Evolutionary conservation across 2,888 invertebrate genomes (phyloP), one percentile per base, ranked within the genome.

Genomic region (Caenorhabditis sp.): DNA sequence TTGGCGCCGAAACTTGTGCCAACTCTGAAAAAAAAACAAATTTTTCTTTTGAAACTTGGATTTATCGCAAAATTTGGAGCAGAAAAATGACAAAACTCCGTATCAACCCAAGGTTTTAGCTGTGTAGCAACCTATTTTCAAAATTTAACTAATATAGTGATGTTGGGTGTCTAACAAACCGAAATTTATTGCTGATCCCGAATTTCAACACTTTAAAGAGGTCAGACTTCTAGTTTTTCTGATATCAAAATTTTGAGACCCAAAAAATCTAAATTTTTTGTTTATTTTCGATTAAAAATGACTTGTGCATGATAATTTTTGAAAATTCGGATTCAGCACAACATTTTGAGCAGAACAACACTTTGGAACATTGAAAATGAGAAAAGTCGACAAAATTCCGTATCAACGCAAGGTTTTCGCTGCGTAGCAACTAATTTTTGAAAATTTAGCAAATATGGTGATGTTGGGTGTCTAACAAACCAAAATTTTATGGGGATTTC

Each of bases 1-100:
- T 54, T 49, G 0, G 65, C 58, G 10, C 73, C 72, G 8, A 68
- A 24, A 31, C 68, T 68, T 50, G 23, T 50, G 12, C 62, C 65
- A 23, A 68, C 8, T 60, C 73, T 73, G 59, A 31, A 55, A 55
- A 55, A 8, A 14, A 55, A 14, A 14, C 17, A 6, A 10, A 31
- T 31, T 31, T 31, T 31, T 31, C 31, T 55, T 24, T 10, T 43
- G 43, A 43, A 43, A 43, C 14, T 43, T 43, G 43, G 43, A 17
- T 43, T 43, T 17, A 43, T 6, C 43, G 43, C 14, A 10, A 43
- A 43, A 43, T 17, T 17, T 43, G 3, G 17, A 10, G 10, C 43
- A 17, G 43, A 14, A 43, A 43, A 43, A 12, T 43, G 17, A 17
- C 14, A 6, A 43, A 43, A 43, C 43, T 43, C 43, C 43, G 43